Conservation (phyloP, 2,797 vertebrate genomes). For the Gastrophryne carolinensis region DNA sequence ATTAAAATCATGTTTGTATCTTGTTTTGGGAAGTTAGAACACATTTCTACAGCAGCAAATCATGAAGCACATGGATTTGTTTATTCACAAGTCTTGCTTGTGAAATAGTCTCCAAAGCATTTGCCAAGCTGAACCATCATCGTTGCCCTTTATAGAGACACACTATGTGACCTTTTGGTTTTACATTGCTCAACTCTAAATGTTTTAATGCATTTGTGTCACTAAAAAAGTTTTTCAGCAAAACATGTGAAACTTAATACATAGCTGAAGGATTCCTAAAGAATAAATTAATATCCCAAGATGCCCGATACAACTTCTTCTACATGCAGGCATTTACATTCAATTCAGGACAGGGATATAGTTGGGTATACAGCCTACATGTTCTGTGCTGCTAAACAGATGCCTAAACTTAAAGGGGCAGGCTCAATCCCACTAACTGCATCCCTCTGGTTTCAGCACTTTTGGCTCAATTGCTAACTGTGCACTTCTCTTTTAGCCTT, state of each 20-base stretch:
- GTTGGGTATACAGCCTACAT: not conserved
- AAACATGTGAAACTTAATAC: not conserved
- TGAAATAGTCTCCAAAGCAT: not conserved
- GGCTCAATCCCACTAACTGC: no score
- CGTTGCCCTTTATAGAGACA: conserved; percentile 15
- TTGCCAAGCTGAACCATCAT: conserved; percentile 25
- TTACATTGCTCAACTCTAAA: conserved; percentile 2
- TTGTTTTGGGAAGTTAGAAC: not conserved
- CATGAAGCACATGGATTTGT: conserved; percentile 6
- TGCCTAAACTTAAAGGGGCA: not conserved
- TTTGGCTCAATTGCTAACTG: no score
- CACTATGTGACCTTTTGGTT: conserved; percentile 17
- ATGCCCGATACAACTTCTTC: not conserved
- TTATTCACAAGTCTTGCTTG: not conserved
- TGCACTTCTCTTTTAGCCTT: no score
- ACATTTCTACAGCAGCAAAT: not conserved
- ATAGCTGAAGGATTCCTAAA: not conserved
- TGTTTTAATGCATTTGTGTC: conserved; percentile 7
- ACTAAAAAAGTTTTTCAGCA: not conserved
- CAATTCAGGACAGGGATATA: not conserved
- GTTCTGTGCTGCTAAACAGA: not conserved
- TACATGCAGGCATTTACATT: not conserved
- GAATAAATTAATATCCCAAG: not conserved
- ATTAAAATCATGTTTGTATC: not conserved
- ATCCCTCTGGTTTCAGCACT: no score